phyloP scores from a whole-genome alignment of 2,113 vertebrate genomes.

The Psammodynastes pulverulentus region DNA sequence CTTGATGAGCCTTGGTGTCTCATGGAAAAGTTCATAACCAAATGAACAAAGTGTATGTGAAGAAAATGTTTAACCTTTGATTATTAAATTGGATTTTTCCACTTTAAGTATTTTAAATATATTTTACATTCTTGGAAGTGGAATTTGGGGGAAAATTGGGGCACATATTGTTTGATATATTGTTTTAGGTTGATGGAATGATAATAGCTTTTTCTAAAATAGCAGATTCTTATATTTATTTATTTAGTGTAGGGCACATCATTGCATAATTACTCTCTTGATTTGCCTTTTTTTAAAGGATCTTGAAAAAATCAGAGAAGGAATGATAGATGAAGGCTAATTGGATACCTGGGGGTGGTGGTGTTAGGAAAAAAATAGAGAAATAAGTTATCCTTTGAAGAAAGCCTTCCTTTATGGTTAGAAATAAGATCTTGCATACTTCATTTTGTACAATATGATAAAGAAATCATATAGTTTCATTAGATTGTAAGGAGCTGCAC shows the following conservation, averaged over 20 bases:
- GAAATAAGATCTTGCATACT: background rate
- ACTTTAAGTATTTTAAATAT: background rate
- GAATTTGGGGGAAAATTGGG: background rate
- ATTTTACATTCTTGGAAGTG: background rate
- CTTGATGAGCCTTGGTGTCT: background rate
- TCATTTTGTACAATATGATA: background rate
- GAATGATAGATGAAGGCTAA: background rate
- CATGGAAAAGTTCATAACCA: background rate
- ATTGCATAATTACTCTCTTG: background rate
- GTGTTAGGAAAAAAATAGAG: background rate
- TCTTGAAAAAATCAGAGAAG: background rate
- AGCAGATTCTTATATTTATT: no score
- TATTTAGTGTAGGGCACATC: no score
- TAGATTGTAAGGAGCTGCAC: background rate
- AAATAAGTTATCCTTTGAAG: background rate
- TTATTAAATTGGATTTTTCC: background rate
- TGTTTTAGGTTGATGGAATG: background rate
- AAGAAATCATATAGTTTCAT: background rate
- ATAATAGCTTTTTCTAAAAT: background rate
- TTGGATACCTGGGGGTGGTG: background rate
- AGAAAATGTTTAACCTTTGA: background rate
- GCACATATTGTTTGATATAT: background rate
- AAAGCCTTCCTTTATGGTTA: background rate
- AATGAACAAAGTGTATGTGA: background rate
- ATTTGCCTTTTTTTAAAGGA: background rate